phyloP scores from a whole-genome alignment of 30 jellyfish, hydroid and myxozoan species.

The Aurelia aurita complex sp. Pacific region DNA sequence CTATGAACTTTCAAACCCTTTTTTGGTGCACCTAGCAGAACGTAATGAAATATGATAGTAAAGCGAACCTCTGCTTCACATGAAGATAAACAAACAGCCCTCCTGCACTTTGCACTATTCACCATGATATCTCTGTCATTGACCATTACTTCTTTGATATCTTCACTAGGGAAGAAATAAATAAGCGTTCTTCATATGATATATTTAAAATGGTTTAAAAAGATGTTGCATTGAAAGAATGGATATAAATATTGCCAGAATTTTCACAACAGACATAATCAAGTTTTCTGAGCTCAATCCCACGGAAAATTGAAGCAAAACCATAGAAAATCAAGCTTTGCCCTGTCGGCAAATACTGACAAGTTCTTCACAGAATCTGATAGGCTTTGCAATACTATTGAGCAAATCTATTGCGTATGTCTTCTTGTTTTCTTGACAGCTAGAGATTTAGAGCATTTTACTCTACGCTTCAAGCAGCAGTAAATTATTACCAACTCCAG shows the following conservation, averaged over 20 bases:
- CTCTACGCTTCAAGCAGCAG: too few relatives aligned
- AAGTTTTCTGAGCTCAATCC: too few relatives aligned
- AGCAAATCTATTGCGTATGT: too few relatives aligned
- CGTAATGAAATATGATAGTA: too few relatives aligned
- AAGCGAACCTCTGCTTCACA: conserved; percentile 73
- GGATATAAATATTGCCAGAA: not conserved
- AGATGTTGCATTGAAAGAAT: not conserved
- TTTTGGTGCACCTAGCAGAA: too few relatives aligned
- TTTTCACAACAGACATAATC: not conserved
- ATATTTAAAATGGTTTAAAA: not conserved
- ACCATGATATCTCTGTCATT: conserved; percentile 83
- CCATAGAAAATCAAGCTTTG: not conserved
- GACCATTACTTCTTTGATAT: conserved; percentile 48
- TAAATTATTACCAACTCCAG: too few relatives aligned
- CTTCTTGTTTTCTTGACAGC: too few relatives aligned
- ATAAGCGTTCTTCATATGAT: not conserved
- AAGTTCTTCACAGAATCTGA: not conserved
- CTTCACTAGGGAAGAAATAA: conserved; percentile 18
- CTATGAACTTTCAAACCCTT: too few relatives aligned
- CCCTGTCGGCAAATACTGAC: not conserved
- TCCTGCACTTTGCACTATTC: conserved; percentile 67
- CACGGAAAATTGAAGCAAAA: too few relatives aligned
- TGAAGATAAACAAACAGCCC: conserved; percentile 37
- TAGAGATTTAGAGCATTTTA: too few relatives aligned
- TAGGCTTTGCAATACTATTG: not conserved